Percentiles rank a stretch among this genome's conserved stretches.
These are phyloP conservation scores for Gambusia yucatana DNA, from an alignment of 2,797 vertebrate species.

Conservation along the genomic window DNA sequence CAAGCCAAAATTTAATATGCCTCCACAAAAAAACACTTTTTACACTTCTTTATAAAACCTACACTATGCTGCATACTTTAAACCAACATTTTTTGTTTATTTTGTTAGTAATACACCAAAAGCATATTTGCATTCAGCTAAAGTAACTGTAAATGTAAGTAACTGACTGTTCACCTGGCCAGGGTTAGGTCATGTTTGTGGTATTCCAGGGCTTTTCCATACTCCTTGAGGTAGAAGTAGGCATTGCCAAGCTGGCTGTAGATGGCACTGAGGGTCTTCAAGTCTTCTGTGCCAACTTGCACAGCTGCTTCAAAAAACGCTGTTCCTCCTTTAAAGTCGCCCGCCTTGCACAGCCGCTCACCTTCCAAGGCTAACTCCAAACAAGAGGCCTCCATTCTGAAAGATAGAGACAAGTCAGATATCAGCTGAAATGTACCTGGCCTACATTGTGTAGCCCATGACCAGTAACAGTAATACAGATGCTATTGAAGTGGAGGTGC, in stretches of 20 bases:
- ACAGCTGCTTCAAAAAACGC: slow-evolving; percentile 95
- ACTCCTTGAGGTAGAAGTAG: slow-evolving; percentile 98
- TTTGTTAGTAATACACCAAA: neutral
- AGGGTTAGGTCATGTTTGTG: slow-evolving; percentile 94
- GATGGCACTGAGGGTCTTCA: slow-evolving; percentile 98
- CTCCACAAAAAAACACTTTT: slow-evolving; percentile 46
- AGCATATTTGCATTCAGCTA: neutral
- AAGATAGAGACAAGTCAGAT: neutral
- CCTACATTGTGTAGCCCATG: neutral
- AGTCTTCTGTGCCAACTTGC: slow-evolving; percentile 95
- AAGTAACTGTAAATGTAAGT: neutral
- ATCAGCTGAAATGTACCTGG: neutral
- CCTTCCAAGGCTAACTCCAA: slow-evolving; percentile 95
- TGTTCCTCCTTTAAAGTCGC: slow-evolving; percentile 93
- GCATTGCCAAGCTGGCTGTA: slow-evolving; percentile 98
- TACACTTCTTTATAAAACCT: neutral
- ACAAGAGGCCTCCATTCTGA: slow-evolving; percentile 97
- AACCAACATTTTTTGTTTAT: neutral
- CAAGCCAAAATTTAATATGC: slow-evolving; percentile 65
- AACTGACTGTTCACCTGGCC: slow-evolving; percentile 85
- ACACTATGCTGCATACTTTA: neutral
- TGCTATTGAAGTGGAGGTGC: slow-evolving; percentile 11
- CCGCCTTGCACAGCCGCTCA: slow-evolving; percentile 93
- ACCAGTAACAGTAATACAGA: slow-evolving; percentile 12
- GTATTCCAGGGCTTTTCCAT: slow-evolving; percentile 92